Evolutionary conservation across 2,113 vertebrate genomes (phyloP).

Genomic region (Prietella phreatophila): DNA sequence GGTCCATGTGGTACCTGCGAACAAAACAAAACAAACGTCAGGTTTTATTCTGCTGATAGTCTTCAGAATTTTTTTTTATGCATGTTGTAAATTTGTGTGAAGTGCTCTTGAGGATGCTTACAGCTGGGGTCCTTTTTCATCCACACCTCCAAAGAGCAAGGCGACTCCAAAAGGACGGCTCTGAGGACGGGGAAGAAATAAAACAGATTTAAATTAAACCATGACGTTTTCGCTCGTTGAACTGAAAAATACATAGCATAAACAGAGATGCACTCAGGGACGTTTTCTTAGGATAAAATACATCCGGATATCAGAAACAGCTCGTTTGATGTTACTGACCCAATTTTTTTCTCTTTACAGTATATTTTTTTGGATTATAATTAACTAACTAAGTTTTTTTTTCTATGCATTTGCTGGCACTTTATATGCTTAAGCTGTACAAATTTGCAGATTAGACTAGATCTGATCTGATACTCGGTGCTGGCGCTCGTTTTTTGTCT

Average conservation of each 20-base stretch:
- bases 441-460: neutral
- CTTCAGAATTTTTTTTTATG: too few species aligned
- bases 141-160: slow-evolving; percentile 92
- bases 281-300: too few species aligned
- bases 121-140: slow-evolving; percentile 98
- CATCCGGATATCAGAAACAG: too few species aligned
- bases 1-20: slow-evolving; percentile 96
- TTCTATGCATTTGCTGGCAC: too few species aligned
- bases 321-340: too few species aligned
- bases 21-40: neutral
- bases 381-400: too few species aligned
- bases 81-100: neutral
- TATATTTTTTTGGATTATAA: too few species aligned
- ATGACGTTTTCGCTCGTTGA: too few species aligned
- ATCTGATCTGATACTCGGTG: neutral
- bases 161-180: slow-evolving; percentile 96
- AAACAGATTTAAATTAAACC: neutral
- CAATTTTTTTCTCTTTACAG: too few species aligned
- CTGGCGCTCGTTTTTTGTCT: neutral
- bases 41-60: neutral
- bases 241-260: neutral
- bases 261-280: too few species aligned
- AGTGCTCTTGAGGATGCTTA: slow-evolving; percentile 67
- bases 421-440: too few species aligned
- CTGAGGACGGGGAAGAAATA: slow-evolving; percentile 63